Evolutionary conservation across 2,888 invertebrate species (phyloP).

Genomic region (Cephus pulcher): DNA sequence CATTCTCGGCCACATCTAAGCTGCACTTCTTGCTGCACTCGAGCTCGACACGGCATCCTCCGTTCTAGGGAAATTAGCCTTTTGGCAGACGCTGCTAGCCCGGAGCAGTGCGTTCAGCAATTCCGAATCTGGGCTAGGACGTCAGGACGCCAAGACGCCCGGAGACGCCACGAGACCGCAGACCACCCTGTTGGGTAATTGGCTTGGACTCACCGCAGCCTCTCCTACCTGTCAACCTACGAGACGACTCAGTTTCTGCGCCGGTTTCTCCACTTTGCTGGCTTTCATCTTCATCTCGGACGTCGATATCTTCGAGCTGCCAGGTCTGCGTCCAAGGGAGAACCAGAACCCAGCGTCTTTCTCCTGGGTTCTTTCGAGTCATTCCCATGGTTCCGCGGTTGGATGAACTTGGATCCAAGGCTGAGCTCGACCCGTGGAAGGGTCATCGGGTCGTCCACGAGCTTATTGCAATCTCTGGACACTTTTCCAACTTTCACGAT

Average conservation of each 20-base stretch:
- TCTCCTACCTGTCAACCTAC: conserved; percentile 41
- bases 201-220: conserved; percentile 19
- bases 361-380: background rate
- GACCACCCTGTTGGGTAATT: conserved; percentile 23
- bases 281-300: background rate
- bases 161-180: background rate
- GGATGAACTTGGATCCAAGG: background rate
- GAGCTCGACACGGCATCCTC: conserved; percentile 9
- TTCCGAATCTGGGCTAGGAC: background rate
- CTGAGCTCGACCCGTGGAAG: background rate
- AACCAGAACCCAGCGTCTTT: background rate
- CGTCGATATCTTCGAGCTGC: background rate
- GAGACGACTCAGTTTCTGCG: conserved; percentile 24
- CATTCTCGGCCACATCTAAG: background rate
- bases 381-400: background rate
- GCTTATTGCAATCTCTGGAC: background rate
- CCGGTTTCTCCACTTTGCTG: background rate
- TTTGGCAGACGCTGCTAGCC: background rate
- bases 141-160: background rate
- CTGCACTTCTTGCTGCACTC: background rate
- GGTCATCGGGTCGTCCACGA: background rate
- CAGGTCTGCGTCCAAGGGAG: background rate
- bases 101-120: background rate
- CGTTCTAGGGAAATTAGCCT: background rate
- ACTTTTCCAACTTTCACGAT: background rate